These are phyloP conservation scores for Macrotus californicus DNA, from an alignment of 2,113 vertebrate species.

Conservation along the genomic window DNA sequence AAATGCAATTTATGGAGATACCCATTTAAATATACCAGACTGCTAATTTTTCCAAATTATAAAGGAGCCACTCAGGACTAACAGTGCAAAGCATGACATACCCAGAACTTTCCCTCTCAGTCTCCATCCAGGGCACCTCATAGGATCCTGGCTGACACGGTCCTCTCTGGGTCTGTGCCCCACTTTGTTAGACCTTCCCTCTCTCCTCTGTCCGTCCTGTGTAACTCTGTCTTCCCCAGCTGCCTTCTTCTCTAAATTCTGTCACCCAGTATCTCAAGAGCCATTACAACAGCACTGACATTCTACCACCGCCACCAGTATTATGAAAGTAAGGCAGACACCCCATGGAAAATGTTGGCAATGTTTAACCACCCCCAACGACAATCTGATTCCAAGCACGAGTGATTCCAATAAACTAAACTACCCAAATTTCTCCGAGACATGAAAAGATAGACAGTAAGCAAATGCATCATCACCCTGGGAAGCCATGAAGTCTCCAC, in stretches of 20 bases:
- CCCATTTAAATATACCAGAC: not conserved
- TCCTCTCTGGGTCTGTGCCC: not conserved
- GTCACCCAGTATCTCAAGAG: not conserved
- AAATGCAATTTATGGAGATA: not conserved
- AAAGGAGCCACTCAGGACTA: not conserved
- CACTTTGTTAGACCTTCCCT: not conserved
- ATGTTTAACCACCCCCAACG: not conserved
- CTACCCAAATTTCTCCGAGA: not conserved
- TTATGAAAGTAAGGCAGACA: not conserved
- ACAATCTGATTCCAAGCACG: not conserved
- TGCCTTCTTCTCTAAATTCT: not conserved
- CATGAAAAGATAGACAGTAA: not conserved
- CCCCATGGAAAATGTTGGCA: not conserved
- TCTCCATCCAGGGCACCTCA: accelerated
- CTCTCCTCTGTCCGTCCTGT: not conserved
- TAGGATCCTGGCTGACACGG: not conserved
- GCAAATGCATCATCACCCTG: not conserved
- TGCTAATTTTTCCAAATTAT: not conserved
- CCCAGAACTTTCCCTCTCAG: not conserved
- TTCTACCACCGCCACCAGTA: not conserved
- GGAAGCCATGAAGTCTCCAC: not conserved
- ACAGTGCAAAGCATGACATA: not conserved
- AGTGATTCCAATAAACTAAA: not conserved
- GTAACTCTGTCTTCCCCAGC: not conserved
- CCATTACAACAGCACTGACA: not conserved